These are phyloP conservation scores for Acleris sparsana DNA, from an alignment of 2,888 invertebrate species.

Conservation along the genomic window DNA sequence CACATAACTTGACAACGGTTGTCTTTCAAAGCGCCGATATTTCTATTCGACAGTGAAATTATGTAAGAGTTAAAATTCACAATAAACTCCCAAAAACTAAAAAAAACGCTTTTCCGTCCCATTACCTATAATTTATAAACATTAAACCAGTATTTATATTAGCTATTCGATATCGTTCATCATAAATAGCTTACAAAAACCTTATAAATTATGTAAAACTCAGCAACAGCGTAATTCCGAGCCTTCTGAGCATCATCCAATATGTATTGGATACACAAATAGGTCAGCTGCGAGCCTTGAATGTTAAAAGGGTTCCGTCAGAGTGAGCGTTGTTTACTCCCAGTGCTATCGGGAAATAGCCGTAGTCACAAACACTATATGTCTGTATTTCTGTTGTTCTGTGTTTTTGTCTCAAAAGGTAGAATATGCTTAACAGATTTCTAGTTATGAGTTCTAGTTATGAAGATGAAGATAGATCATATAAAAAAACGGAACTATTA, in stretches of 20 bases:
- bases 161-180: not conserved
- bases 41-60: too few relatives aligned
- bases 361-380: not conserved
- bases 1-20: too few relatives aligned
- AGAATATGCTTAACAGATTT: too few relatives aligned
- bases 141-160: not conserved
- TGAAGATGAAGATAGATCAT: too few relatives aligned
- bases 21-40: too few relatives aligned
- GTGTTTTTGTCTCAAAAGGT: too few relatives aligned
- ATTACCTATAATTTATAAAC: not conserved
- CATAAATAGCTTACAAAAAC: not conserved
- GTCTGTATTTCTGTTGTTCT: too few relatives aligned
- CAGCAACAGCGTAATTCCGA: conserved; percentile 9
- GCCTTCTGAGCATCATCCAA: not conserved
- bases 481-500: too few relatives aligned
- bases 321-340: too few relatives aligned
- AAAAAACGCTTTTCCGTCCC: not conserved
- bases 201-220: conserved; percentile 23
- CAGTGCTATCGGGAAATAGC: not conserved
- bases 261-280: conserved; percentile 2
- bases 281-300: conserved; percentile 5
- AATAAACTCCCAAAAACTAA: too few relatives aligned
- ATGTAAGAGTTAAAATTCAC: too few relatives aligned
- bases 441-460: too few relatives aligned
- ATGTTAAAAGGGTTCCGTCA: conserved; percentile 4